Base-by-base conservation (phyloP, 2,888 invertebrate genomes). In the Tricholauxania praeusta region DNA sequence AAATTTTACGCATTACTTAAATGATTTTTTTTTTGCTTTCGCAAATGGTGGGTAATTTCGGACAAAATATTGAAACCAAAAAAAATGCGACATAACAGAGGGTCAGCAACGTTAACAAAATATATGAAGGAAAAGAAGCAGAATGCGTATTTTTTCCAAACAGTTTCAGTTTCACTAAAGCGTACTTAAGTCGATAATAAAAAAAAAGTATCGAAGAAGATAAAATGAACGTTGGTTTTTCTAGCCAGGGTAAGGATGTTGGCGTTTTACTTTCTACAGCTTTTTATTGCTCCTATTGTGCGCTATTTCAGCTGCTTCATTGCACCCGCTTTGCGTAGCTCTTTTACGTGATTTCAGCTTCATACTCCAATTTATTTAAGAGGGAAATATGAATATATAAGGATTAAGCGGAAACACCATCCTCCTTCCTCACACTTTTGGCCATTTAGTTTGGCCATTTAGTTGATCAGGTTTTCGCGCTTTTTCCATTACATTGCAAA, bases 151-250 rank as follows among this genome's bases (percentile, higher is more conserved):
- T 39, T 69, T 28, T 52, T 49, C 51, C 51, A 53, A 62, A 55
- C 63, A 28, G 47, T 39, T 63, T 70, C 67, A 59, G n/a, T 6
- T 60, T 12, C 69, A 14, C 69, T 39, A 55, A 71, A 63, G 74
- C 71, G 74, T 49, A 66, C 74, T 71, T 68, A 59, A 74, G 74
- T 68, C 71, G 64, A 57, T 71, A 63, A 68, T 72, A 72, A 69
- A 68, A 74, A 74, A 73, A 39, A 10, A 73, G 57, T 73, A 53
- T 39, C 19, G 53, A 71, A 73, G 57, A 66, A 62, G 68, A 55
- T 49, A 53, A 69, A 68, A 73, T 53, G 14, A 32, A 32, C 66
- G 57, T 71, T 22, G 55, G n/a, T 39, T 39, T 39, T 15, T 39
- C 10, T 39, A 39, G 39, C 39, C 39, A 39, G 39, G 39, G 10